Evolutionary conservation across 2,113 vertebrate species (phyloP), one percentile per base, ranked within the genome.

Genomic region (Tonatia bakeri): DNA sequence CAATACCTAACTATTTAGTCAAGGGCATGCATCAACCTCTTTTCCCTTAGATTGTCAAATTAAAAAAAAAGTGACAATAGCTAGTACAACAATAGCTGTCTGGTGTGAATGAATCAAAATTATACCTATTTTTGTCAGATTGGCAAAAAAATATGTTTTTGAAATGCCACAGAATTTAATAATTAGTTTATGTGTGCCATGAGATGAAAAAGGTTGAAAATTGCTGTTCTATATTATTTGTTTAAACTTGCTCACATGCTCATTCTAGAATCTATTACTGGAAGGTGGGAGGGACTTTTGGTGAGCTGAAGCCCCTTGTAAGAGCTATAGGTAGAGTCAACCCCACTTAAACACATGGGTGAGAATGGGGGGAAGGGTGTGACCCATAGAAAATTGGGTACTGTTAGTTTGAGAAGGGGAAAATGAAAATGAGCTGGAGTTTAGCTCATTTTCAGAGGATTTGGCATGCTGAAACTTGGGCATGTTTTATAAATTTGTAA

Each of bases 401-500:
- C 36, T 90, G 5, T 96, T 93, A 20, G 14, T 69, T 65, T 70
- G 61, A 95, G 75, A 93, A 91, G 40, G 52, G 94, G 69, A 59
- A 75, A 86, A 50, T 0, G 31, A 59, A 84, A 59, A 59, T 10
- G 56, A 95, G 61, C 67, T 94, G n/a, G 75, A 67, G 72, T 94
- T 94, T 69, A 80, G 80, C 64, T 92, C 72, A 72, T 75, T 77
- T 94, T 79, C 43, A 76, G 65, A 96, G 33, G 59, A 93, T 83
- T 83, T 91, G 88, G 56, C 75, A 65, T 70, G 54, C 92, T 59
- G 45, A 77, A 14, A 92, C 95, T 88, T 87, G 59, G 95, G n/a
- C 84, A 85, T 90, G 59, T 92, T 98, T 92, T 17, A 13, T 80
- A 90, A 86, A 87, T 94, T 70, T 73, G 93, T 94, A 80, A 87